phyloP scores from a whole-genome alignment of 2,797 vertebrate genomes.

The Chelon auratus region DNA sequence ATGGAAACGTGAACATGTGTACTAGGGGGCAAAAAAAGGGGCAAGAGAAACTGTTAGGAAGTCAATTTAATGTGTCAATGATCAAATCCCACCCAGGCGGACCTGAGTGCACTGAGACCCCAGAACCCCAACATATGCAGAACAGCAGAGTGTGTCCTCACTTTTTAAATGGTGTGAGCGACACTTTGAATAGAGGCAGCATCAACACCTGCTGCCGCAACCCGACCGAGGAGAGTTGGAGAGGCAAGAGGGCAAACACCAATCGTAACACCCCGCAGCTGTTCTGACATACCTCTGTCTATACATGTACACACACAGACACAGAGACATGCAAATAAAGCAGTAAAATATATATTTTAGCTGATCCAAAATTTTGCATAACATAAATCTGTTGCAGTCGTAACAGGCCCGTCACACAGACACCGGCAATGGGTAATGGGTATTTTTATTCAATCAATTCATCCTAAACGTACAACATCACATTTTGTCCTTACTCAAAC shows the following conservation, averaged over 20 bases:
- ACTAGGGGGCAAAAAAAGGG: neutral
- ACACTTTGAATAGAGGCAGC: slow-evolving; percentile 76
- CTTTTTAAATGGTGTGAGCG: slow-evolving; percentile 85
- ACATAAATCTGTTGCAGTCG: neutral
- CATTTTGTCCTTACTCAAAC: too few species aligned
- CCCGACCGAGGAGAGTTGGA: slow-evolving; percentile 62
- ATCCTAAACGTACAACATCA: too few species aligned
- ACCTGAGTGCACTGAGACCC: slow-evolving; percentile 40
- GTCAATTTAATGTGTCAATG: slow-evolving; percentile 79
- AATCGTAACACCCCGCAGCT: slow-evolving; percentile 58
- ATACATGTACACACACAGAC: slow-evolving; percentile 10
- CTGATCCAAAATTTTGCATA: neutral
- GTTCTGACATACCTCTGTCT: slow-evolving; percentile 40
- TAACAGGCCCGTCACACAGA: too few species aligned
- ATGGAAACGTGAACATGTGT: neutral
- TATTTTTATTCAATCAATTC: neutral
- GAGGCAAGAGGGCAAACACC: slow-evolving; percentile 73
- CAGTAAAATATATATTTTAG: slow-evolving; percentile 10
- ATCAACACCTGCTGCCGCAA: slow-evolving; percentile 77
- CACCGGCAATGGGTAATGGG: too few species aligned
- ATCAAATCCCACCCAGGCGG: slow-evolving; percentile 64
- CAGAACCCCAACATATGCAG: slow-evolving; percentile 72
- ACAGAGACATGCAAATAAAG: slow-evolving; percentile 10
- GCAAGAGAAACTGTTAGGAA: slow-evolving; percentile 50
- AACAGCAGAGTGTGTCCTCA: slow-evolving; percentile 77